Base-by-base conservation (phyloP, 2,888 invertebrate genomes). In the Caenorhabditis japonica region DNA sequence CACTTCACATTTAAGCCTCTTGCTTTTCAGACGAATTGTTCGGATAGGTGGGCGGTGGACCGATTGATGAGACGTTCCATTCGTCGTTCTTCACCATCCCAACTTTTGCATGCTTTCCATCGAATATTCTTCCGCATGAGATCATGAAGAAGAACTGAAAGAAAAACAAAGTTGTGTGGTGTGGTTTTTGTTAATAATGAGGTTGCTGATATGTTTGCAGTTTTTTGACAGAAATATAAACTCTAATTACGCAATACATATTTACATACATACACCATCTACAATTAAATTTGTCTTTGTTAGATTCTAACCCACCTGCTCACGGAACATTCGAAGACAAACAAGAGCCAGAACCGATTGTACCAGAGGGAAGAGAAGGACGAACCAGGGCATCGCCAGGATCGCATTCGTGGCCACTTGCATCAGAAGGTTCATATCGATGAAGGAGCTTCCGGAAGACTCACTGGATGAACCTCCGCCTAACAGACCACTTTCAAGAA, bases 331-430 rank as follows among this genome's bases (percentile, higher is more conserved):
- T 33, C 70, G 52, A 30, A 79, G 38, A 44, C 79, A 79, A 23
- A 77, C 59, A 33, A 79, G 34, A n/a, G 77, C 64, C 10, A 79
- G 39, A 51, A 75, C 15, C 19, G 66, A 61, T 41, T 79, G 75
- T 43, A 79, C 79, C 44, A 79, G n/a, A 2, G 79, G 79, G 64
- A 79, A 77, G 47, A 75, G 61, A 13, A 79, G 68, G n/a, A 79
- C 75, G 49, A 79, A 77, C 76, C 77, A 79, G 3, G 79, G 79
- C 64, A 79, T 71, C 1, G 76, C 75, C 13, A 75, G 49, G 43
- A 79, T 61, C 7, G 79, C 66, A 21, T 66, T 59, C 3, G 71
- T 75, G 56, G 71, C 71, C 4, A 79, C 36, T 51, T 79, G 66
- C 61, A 79, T 59, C 58, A 76, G 30, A 19, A 70, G 39, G 30